Conservation (phyloP, 2,888 invertebrate species). For the Rhaphigaster nebulosa region DNA sequence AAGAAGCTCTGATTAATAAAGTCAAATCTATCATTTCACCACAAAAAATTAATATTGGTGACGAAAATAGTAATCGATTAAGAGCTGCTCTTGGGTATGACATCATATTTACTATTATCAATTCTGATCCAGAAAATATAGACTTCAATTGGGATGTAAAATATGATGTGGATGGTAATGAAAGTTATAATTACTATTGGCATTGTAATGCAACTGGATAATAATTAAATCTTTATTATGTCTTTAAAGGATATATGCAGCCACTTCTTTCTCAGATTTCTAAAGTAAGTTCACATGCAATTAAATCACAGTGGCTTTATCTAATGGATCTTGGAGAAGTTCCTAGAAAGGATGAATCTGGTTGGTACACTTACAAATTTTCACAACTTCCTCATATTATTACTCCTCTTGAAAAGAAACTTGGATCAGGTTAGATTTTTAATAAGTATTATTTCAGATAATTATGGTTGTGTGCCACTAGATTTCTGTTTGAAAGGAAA, state of each 20-base stretch:
- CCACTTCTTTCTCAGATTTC: constrained; percentile 81
- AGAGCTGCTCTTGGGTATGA: constrained; percentile 79
- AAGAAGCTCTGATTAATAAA: constrained; percentile 67
- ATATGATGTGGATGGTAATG: constrained; percentile 76
- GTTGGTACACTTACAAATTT: constrained; percentile 71
- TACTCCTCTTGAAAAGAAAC: constrained; percentile 87
- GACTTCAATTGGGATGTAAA: constrained; percentile 79
- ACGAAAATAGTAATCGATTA: constrained; percentile 67
- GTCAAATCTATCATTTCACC: constrained; percentile 61
- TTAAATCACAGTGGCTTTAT: constrained; percentile 92
- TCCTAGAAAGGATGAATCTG: constrained; percentile 73
- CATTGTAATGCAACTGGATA: too few species aligned
- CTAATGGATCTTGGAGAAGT: constrained; percentile 83
- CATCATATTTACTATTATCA: constrained; percentile 85
- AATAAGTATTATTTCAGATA: background rate
- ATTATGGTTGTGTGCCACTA: background rate
- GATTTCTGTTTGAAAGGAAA: background rate
- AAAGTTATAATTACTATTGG: background rate
- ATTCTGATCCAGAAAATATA: constrained; percentile 83
- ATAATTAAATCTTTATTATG: background rate
- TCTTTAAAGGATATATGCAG: constrained; percentile 79
- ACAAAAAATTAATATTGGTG: constrained; percentile 12
- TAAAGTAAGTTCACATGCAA: constrained; percentile 81
- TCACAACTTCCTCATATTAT: constrained; percentile 85
- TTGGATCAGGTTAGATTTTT: constrained; percentile 74